These are phyloP conservation scores for Hassar affinis DNA, from an alignment of 2,113 vertebrate species.

Conservation along the genomic window DNA sequence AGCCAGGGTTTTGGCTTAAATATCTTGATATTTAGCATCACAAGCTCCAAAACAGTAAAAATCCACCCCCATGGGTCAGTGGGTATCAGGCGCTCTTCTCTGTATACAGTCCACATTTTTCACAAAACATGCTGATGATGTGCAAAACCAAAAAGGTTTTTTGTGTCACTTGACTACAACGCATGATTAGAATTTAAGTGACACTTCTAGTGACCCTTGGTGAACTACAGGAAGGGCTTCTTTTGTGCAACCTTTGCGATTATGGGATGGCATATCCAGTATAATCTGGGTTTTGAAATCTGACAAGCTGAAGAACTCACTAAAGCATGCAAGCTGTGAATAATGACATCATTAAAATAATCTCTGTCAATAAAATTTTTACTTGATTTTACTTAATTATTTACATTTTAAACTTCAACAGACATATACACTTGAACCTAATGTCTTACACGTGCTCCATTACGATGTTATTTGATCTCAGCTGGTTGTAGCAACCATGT, in stretches of 20 bases:
- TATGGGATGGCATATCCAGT: neutral
- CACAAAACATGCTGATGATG: neutral
- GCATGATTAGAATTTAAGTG: neutral
- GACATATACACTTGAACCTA: too few species aligned
- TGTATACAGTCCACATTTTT: neutral
- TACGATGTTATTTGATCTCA: neutral
- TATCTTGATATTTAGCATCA: neutral
- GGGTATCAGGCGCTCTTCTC: neutral
- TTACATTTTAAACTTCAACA: too few species aligned
- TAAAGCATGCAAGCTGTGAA: neutral
- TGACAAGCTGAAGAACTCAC: neutral
- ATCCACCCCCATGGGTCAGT: neutral
- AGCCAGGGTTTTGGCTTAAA: neutral
- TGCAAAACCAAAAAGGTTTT: neutral
- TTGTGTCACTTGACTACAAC: neutral
- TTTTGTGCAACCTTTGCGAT: neutral
- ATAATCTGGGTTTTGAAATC: neutral
- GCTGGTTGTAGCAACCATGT: neutral
- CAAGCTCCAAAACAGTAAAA: neutral
- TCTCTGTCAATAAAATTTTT: neutral
- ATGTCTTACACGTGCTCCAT: neutral
- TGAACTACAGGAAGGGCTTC: neutral
- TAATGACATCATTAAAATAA: too few species aligned
- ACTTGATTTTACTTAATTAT: too few species aligned
- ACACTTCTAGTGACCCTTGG: neutral